Evolutionary conservation across 2,113 vertebrate genomes (phyloP), one percentile per base, ranked within the genome.

Genomic region (Poeciliopsis retropinna): DNA sequence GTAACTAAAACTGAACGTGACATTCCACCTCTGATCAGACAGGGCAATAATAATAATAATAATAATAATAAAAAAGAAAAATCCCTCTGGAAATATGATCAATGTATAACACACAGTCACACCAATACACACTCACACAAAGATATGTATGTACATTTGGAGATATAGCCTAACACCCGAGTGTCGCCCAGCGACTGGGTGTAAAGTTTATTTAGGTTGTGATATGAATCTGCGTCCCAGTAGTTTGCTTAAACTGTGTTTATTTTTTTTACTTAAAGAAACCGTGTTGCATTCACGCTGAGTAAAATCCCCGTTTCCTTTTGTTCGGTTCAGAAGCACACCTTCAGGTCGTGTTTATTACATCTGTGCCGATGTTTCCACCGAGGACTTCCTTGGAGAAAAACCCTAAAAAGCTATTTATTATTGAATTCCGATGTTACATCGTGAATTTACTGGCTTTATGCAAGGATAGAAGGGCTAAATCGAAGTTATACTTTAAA

Each of bases 141-240:
- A 25, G 54, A 64, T 70, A 64, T 67, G 61, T 78, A 83, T 84
- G 41, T 83, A 85, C 89, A 80, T 87, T 81, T 77, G 74, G 67
- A 88, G 73, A 75, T 78, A 67, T 60, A n/a, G n/a, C n/a, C n/a
- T n/a, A 87, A 75, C 82, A 83, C 79, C 79, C 67, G 65, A 82
- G 68, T 75, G 84, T 92, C 92, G 92, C 91, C 85, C 92, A 91
- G 92, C 92, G 90, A 92, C 90, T 78, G 72, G 80, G 82, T 76
- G 70, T 44, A 66, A 80, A 82, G 37, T 75, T 67, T 70, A 47
- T 69, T 7, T 63, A 83, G 80, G 72, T 73, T 67, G 15, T 60
- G 30, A 60, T 34, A 47, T 66, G 27, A n/a, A 75, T 30, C 62
- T 72, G 73, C 66, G 69, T 83, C 12, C 28, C 51, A 37, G 10